Conservation (phyloP, 1,140 invertebrate species). For the Drosophila bocqueti region DNA sequence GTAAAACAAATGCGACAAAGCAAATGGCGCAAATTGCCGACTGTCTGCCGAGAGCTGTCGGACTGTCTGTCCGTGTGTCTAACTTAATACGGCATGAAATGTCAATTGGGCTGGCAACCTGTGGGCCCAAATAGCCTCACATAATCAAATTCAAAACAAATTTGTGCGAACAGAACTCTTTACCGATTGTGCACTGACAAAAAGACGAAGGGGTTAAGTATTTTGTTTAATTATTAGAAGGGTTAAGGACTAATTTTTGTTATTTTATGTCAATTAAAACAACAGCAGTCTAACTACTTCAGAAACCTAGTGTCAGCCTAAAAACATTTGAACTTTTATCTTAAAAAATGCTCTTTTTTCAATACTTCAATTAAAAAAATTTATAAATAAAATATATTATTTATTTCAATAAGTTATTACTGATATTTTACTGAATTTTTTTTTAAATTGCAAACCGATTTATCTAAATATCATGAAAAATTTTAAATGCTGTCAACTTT, state of each 20-base stretch:
- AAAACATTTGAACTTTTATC: too few relatives aligned
- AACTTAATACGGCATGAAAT: constrained; percentile 77
- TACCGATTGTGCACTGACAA: constrained; percentile 2
- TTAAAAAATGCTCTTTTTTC: too few relatives aligned
- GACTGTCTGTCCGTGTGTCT: constrained; percentile 48
- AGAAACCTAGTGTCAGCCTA: too few relatives aligned
- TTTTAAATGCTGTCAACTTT: neutral
- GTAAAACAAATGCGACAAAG: constrained; percentile 56
- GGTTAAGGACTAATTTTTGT: neutral
- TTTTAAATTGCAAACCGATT: too few relatives aligned
- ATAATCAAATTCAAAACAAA: constrained; percentile 83
- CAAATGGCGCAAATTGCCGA: constrained; percentile 73
- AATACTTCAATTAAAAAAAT: too few relatives aligned
- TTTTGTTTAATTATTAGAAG: too few relatives aligned
- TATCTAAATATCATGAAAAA: neutral
- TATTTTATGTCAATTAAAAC: neutral
- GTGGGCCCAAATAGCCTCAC: constrained; percentile 55
- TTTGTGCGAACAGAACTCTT: constrained; percentile 63
- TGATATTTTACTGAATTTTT: neutral
- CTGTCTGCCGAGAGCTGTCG: constrained; percentile 47
- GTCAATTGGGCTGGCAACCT: constrained; percentile 77
- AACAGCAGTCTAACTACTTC: too few relatives aligned
- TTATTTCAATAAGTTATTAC: too few relatives aligned
- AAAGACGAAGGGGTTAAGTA: neutral
- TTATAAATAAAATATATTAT: neutral